These are phyloP conservation scores for Apodemus sylvaticus DNA, from an alignment of 2,113 vertebrate genomes.

Conservation along the genomic window DNA sequence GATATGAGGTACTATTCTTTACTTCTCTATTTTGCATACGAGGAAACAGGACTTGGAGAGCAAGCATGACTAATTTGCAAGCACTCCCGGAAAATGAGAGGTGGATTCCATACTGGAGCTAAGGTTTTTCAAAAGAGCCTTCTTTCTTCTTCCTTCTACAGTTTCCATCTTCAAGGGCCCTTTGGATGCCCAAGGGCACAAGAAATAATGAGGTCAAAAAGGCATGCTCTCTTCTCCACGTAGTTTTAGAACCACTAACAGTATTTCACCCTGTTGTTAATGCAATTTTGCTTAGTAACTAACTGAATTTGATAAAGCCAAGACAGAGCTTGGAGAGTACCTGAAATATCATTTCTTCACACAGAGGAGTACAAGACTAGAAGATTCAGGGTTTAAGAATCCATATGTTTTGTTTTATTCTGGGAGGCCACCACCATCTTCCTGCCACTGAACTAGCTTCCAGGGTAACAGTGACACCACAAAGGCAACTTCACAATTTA, in stretches of 20 bases:
- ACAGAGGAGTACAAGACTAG: neutral
- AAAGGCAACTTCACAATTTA: slow-evolving; percentile 79
- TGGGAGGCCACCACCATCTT: slow-evolving; percentile 41
- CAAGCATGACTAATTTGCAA: neutral
- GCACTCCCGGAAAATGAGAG: neutral
- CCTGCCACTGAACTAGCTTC: slow-evolving; percentile 42
- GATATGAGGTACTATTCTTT: slow-evolving; percentile 8
- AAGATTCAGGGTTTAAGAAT: slow-evolving; percentile 19
- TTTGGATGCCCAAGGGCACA: slow-evolving; percentile 1
- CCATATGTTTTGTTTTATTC: slow-evolving; percentile 37
- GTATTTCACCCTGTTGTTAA: neutral
- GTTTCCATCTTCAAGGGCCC: neutral
- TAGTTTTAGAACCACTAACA: neutral
- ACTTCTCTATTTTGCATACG: slow-evolving; percentile 24
- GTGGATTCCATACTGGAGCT: neutral
- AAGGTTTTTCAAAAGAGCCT: slow-evolving; percentile 35
- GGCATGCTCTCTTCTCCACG: neutral
- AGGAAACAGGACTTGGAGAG: slow-evolving; percentile 25
- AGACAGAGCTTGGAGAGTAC: neutral
- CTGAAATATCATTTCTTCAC: slow-evolving; percentile 39
- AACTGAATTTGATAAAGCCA: slow-evolving; percentile 28
- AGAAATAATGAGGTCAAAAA: neutral
- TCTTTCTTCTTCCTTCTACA: slow-evolving; percentile 42
- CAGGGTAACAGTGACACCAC: slow-evolving; percentile 33
- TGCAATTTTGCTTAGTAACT: slow-evolving; percentile 8